Evolutionary conservation across 1,140 invertebrate species (phyloP), one percentile per base, ranked within the genome.

Genomic region (Holotrichia oblita): DNA sequence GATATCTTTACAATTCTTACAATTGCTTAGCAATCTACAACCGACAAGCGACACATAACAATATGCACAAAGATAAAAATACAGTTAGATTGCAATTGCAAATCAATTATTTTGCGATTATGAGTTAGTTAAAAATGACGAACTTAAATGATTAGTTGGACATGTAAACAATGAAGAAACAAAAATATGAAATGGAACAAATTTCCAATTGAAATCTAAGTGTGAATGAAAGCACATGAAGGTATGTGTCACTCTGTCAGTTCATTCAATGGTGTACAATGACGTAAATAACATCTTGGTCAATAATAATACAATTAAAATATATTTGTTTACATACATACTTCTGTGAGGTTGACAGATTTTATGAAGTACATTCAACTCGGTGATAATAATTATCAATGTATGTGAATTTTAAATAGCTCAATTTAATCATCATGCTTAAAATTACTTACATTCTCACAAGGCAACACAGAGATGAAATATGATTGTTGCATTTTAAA

Each of bases 261-360:
- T 17, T 17, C 22, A 7, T 14, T 27, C 22, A 7, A 22, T 22
- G 61, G 61, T 69, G 61, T 69, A 69, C 61, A 69, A 69, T 69
- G 61, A 69, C 61, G 61, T 69, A 69, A 69, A 69, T 69, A 69
- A 69, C 61, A 69, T 69, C 61, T 27, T 69, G 61, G 61, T 69
- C 61, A 34, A 69, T 10, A 69, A 27, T 69, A 22, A 27, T 69
- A 69, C 20, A 69, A 69, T 69, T 27, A 34, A 69, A 34, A 69
- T 69, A 22, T 22, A 69, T 69, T 24, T 69, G 24, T 69, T 27
- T 69, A 69, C 61, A 69, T 27, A 48, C 12, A 22, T 69, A 69
- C 61, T 69, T 69, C 61, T 69, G 61, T 69, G 61, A 69, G 61
- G 61, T 69, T 34, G 61, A 69, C 61, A 69, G 22, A 27, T 34